These are phyloP conservation scores for Drosophila bocki DNA, from an alignment of 1,140 invertebrate species.

Conservation along the genomic window DNA sequence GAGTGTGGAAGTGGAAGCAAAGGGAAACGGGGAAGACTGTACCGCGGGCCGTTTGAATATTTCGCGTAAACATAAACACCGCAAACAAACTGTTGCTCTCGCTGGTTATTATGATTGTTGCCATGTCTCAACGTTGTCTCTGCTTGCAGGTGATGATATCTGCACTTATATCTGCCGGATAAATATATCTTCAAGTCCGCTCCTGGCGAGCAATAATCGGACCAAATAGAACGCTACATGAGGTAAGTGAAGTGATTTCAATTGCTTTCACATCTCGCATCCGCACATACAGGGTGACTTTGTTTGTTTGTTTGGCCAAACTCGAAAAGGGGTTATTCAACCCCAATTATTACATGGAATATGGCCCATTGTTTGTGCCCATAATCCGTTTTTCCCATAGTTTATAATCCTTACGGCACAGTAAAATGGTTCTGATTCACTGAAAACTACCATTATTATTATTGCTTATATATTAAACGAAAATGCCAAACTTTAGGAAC, in stretches of 20 bases:
- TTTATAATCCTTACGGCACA: constrained; percentile 19
- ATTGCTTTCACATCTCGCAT: constrained; percentile 27
- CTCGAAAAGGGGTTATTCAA: constrained; percentile 40
- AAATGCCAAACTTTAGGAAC: not conserved
- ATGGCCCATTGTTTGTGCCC: constrained; percentile 14
- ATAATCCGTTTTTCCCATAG: not conserved
- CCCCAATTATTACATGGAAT: constrained; percentile 13
- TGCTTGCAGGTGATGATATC: constrained; percentile 63
- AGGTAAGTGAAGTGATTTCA: constrained; percentile 48
- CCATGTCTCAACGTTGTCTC: constrained; percentile 48
- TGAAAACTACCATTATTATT: not conserved
- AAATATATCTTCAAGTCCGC: constrained; percentile 45
- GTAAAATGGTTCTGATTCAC: not conserved
- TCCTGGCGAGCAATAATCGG: constrained; percentile 53
- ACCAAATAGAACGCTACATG: constrained; percentile 35
- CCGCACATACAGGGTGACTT: constrained; percentile 38
- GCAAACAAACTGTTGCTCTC: constrained; percentile 81
- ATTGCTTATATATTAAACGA: not conserved
- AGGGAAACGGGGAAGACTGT: constrained; percentile 71
- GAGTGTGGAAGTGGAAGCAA: constrained; percentile 41
- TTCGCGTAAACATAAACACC: constrained; percentile 81
- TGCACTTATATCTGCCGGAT: constrained; percentile 37
- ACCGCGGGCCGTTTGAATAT: constrained; percentile 76
- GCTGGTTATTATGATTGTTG: constrained; percentile 56
- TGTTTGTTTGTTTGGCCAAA: constrained; percentile 11